Base-by-base conservation (phyloP, 2,113 vertebrate genomes). In the Campylorhamphus procurvoides region DNA sequence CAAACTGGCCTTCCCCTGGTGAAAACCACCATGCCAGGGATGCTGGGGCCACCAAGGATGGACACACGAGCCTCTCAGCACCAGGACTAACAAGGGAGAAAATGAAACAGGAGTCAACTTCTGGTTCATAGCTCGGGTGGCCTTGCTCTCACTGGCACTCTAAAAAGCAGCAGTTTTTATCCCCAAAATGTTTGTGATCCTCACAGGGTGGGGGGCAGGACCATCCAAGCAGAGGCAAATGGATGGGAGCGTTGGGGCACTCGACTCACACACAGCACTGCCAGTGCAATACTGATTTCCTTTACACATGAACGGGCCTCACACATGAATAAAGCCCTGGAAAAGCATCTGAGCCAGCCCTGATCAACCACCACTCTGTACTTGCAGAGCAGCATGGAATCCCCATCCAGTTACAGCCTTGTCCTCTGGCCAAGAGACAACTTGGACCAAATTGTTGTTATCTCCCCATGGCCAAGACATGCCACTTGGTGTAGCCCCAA, bases 221-320 rank as follows among this genome's bases (percentile, higher is more conserved):
- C 9, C 52, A 29, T 20, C 62, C 4, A 20, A 85, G 44, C 60
- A 79, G 46, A 78, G 35, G 71, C 68, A 42, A 46, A 69, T n/a
- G 22, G 50, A 67, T 0, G 18, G 64, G 8, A 22, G 29, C 1
- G 1, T 4, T 29, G 66, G 60, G 40, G 29, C 3, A 0, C 9
- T 35, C 2, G 1, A 46, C 25, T 84, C 5, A 0, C 58, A 68
- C 29, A 33, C 12, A 20, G 63, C 0, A 3, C 76, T 92, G 67
- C 74, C 80, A 86, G 35, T 2, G 12, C 44, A 29, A 56, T 2
- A 2, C 17, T 5, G 3, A 25, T 71, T 79, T 68, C 72, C 78
- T 76, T 90, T 8, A 73, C 77, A 52, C 62, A 29, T 46, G 72
- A 29, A 60, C 18, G n/a, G 58, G 52, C 39, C 72, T 87, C 82